phyloP scores from a whole-genome alignment of 2,113 vertebrate genomes.

The Crocuta crocuta region DNA sequence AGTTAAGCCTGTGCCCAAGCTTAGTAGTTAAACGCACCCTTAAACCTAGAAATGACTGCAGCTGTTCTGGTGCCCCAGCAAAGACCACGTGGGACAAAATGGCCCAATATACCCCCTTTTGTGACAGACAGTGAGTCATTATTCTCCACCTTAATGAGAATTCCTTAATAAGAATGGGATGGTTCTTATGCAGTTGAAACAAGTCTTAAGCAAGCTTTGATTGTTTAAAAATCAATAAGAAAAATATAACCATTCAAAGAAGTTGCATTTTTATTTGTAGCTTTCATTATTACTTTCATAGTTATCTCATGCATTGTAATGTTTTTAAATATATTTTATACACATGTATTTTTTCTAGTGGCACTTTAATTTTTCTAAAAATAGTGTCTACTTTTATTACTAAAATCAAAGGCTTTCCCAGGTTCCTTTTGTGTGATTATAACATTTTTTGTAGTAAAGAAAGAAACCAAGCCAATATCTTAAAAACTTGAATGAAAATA shows the following conservation, averaged over 20 bases:
- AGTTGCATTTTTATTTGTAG: neutral
- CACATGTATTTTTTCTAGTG: neutral
- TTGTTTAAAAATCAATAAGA: neutral
- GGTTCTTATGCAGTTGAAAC: neutral
- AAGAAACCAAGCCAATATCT: neutral
- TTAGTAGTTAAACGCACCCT: neutral
- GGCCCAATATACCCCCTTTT: neutral
- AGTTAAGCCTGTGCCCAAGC: neutral
- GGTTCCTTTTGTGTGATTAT: neutral
- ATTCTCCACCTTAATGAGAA: neutral
- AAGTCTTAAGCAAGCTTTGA: neutral
- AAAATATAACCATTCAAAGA: neutral
- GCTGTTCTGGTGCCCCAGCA: fast-evolving
- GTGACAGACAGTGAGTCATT: neutral
- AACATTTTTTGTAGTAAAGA: neutral
- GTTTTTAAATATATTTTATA: neutral
- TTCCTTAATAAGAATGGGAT: neutral
- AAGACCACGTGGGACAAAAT: neutral
- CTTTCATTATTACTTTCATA: neutral
- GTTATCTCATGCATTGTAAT: neutral
- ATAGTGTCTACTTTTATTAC: neutral
- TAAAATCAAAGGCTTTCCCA: neutral
- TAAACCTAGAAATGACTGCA: fast-evolving
- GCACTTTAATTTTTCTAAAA: neutral
- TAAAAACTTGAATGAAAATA: neutral